phyloP scores from a whole-genome alignment of 2,797 vertebrate species.

The Rhabdophis nuchalis region DNA sequence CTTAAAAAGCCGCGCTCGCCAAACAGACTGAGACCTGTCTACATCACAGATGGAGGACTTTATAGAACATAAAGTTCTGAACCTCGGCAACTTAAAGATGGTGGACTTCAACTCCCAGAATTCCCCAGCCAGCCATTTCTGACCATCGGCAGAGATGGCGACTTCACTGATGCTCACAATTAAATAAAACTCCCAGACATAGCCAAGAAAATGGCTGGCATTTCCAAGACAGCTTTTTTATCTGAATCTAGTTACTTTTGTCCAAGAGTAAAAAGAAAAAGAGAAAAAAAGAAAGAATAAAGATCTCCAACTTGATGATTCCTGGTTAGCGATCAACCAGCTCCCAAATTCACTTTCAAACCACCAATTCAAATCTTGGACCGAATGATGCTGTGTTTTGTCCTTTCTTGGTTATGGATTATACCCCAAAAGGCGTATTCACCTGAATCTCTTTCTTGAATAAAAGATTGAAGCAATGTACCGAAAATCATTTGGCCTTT shows the following conservation, averaged over 20 bases:
- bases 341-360: background rate
- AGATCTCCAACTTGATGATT: background rate
- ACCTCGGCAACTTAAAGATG: background rate
- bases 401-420: background rate
- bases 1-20: background rate
- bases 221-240: background rate
- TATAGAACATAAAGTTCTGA: background rate
- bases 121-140: background rate
- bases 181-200: background rate
- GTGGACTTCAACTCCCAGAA: background rate
- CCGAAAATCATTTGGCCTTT: conserved; percentile 38
- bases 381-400: background rate
- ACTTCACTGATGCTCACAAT: background rate
- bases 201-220: background rate
- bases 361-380: background rate
- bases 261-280: background rate
- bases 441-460: conserved; percentile 33
- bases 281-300: background rate
- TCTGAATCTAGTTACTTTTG: background rate
- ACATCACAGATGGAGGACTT: background rate
- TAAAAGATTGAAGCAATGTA: conserved; percentile 23
- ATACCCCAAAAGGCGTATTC: conserved; percentile 13
- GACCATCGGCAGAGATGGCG: background rate
- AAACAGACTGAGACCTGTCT: background rate
- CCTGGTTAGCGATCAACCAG: background rate